A percentile compares a stretch with the other conserved stretches of the same genome.
phyloP scores from a whole-genome alignment of 2,113 vertebrate species.

The Hyaena hyaena region DNA sequence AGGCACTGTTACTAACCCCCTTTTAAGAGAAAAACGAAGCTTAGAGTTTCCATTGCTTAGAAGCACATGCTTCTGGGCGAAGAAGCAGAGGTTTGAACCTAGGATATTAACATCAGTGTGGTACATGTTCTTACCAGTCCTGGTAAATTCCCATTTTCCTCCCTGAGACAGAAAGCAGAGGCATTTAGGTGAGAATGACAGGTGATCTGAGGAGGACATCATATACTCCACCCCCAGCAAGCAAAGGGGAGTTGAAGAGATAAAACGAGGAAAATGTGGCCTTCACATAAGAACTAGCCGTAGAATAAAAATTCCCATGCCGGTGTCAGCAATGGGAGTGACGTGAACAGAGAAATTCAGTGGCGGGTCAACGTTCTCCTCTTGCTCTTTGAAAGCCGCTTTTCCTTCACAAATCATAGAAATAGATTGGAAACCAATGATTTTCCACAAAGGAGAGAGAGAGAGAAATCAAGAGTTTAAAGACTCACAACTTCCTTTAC shows the following conservation, averaged over 20 bases:
- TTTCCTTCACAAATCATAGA: slow-evolving; percentile 30
- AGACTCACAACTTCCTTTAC: neutral
- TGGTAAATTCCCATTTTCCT: neutral
- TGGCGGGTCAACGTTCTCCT: neutral
- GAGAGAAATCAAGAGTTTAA: neutral
- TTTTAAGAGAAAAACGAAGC: neutral
- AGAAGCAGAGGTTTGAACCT: neutral
- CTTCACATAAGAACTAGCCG: fast-evolving
- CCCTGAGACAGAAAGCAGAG: too few relatives aligned
- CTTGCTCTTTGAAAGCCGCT: neutral
- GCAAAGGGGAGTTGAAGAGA: neutral
- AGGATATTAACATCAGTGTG: neutral
- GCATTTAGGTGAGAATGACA: neutral
- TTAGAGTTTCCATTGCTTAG: neutral
- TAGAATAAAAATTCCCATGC: neutral
- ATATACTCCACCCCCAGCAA: neutral
- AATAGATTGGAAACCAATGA: slow-evolving; percentile 48
- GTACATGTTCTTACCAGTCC: neutral
- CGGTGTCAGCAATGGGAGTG: fast-evolving
- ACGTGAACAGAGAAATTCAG: neutral
- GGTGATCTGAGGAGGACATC: neutral
- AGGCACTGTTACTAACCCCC: neutral
- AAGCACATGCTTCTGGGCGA: neutral
- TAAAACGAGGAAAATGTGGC: neutral
- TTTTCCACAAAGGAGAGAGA: slow-evolving; percentile 45